phyloP scores from a whole-genome alignment of 2,113 vertebrate genomes.

The Galeopterus variegatus region DNA sequence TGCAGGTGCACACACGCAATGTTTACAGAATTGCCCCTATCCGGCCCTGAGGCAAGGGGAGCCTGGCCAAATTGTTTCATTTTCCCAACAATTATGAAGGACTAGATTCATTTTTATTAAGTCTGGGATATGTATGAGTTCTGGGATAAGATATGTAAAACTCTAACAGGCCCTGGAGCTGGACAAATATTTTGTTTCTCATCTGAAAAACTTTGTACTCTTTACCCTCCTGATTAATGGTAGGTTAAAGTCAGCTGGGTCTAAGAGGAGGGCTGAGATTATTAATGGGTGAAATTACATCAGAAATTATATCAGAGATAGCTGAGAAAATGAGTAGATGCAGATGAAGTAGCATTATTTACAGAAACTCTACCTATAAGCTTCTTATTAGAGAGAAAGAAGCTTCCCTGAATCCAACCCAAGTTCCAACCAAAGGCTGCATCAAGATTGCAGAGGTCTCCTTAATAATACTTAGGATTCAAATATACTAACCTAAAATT shows the following conservation, averaged over 20 bases:
- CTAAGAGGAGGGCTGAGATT: not conserved
- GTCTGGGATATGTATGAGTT: not conserved
- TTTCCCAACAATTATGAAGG: not conserved
- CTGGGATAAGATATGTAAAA: not conserved
- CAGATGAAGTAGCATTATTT: not conserved
- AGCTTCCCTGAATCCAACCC: not conserved
- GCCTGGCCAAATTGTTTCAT: no score
- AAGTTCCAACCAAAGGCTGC: not conserved
- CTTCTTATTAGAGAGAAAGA: conserved; percentile 31
- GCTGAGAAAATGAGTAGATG: not conserved
- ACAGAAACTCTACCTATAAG: not conserved
- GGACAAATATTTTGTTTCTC: not conserved
- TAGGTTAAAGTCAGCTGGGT: not conserved
- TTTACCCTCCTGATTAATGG: not conserved
- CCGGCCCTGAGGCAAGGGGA: no score
- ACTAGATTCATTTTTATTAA: not conserved
- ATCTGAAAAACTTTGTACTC: not conserved
- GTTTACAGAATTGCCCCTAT: no score
- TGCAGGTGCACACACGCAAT: no score
- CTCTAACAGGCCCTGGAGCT: not conserved
- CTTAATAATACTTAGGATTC: not conserved
- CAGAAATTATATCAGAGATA: not conserved
- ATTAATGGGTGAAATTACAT: not conserved
- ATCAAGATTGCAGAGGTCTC: not conserved
- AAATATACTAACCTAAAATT: conserved; percentile 3